Percentiles rank a stretch among this genome's conserved stretches.
Evolutionary conservation across 2,797 vertebrate genomes (phyloP).

Genomic region (Rhodeus uyekii): DNA sequence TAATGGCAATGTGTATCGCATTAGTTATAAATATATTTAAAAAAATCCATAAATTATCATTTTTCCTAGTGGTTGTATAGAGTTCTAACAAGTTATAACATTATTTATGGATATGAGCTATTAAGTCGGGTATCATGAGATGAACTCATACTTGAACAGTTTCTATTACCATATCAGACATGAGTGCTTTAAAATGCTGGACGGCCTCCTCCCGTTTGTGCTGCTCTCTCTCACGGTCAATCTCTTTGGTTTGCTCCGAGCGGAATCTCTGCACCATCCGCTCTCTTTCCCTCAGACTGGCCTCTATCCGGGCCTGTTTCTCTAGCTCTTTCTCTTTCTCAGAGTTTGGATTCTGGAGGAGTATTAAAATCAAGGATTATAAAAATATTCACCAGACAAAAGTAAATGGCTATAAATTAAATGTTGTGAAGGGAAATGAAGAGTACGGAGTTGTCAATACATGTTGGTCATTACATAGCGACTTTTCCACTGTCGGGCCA

Average conservation of each 20-base stretch:
- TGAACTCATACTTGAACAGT: neutral
- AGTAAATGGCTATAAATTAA: neutral
- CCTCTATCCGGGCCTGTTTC: slow-evolving; percentile 97
- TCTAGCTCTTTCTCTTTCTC: slow-evolving; percentile 96
- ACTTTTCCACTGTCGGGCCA: too few relatives aligned
- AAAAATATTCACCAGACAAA: neutral
- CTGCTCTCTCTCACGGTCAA: slow-evolving; percentile 94
- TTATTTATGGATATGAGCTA: neutral
- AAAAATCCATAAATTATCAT: neutral
- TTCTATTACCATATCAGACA: slow-evolving; percentile 85
- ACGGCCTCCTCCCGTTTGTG: slow-evolving; percentile 98
- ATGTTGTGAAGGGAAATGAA: neutral
- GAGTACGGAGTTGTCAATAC: neutral
- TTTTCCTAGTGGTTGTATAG: neutral
- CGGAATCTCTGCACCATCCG: slow-evolving; percentile 95
- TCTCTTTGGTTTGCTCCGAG: slow-evolving; percentile 98
- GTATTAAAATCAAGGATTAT: neutral
- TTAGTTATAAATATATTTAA: neutral
- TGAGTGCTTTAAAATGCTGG: slow-evolving; percentile 96
- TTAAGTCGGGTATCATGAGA: neutral
- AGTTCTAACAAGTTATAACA: neutral
- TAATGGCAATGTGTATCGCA: neutral
- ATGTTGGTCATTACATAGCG: neutral
- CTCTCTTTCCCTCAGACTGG: slow-evolving; percentile 92
- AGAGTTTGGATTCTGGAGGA: slow-evolving; percentile 85